Evolutionary conservation across 1,140 invertebrate species (phyloP).

Genomic region (Trinorchestia longiramus): DNA sequence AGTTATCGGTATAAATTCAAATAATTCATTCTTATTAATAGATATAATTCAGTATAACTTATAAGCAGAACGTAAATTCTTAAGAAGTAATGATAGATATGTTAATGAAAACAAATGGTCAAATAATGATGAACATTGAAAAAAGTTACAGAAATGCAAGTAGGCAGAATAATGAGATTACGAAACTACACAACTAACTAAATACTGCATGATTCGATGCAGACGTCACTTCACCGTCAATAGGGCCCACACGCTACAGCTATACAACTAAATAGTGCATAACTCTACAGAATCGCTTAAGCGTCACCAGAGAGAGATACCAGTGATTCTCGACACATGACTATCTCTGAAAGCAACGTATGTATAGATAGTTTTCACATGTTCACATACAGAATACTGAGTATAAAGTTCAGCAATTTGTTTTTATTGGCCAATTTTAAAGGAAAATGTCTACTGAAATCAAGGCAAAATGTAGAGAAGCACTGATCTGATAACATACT

Average conservation of each 20-base stretch:
- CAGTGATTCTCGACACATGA: neutral
- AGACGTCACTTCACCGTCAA: neutral
- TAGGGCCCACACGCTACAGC: neutral
- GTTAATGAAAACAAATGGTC: neutral
- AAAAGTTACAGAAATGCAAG: neutral
- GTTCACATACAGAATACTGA: too few relatives aligned
- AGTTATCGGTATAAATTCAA: neutral
- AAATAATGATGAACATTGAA: neutral
- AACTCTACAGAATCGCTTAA: neutral
- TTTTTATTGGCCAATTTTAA: neutral
- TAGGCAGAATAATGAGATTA: neutral
- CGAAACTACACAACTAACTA: neutral
- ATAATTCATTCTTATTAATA: neutral
- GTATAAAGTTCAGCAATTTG: neutral
- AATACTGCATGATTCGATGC: neutral
- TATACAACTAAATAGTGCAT: neutral
- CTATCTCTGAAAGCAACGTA: neutral
- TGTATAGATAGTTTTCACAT: neutral
- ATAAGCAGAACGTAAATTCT: neutral
- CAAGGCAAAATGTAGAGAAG: neutral
- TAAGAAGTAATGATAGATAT: neutral
- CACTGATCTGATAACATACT: neutral
- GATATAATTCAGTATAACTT: neutral
- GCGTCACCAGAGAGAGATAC: neutral
- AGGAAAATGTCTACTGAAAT: neutral